These are phyloP conservation scores for Heliconius ismenius DNA, from an alignment of 2,888 invertebrate genomes.

Conservation along the genomic window DNA sequence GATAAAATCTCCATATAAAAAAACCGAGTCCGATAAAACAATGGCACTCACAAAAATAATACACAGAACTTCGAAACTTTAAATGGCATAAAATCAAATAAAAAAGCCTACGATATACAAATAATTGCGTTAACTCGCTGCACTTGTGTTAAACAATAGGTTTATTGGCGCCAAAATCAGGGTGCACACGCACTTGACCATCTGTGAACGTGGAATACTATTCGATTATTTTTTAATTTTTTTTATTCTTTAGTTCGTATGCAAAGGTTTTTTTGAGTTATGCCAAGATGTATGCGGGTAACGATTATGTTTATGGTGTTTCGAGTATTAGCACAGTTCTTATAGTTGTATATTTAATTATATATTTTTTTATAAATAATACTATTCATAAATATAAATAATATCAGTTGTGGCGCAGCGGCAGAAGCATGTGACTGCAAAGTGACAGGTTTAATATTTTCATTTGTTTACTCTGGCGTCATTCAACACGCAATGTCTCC, in stretches of 20 bases:
- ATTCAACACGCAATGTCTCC: too few species aligned
- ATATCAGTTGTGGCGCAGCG: too few species aligned
- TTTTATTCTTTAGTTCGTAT: constrained; percentile 38
- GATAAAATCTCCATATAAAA: constrained; percentile 16
- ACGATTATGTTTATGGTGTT: background rate
- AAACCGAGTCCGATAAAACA: constrained; percentile 20
- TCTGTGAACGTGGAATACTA: constrained; percentile 55
- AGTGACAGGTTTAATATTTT: too few species aligned
- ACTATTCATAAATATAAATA: too few species aligned
- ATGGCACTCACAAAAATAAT: constrained; percentile 33
- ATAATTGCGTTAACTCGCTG: constrained; percentile 68
- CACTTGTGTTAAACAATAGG: constrained; percentile 72
- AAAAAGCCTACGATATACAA: constrained; percentile 60
- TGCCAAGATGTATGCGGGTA: constrained; percentile 30
- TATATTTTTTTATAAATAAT: background rate
- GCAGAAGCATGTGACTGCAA: too few species aligned
- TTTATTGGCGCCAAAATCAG: constrained; percentile 64
- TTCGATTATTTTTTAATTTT: constrained; percentile 41
- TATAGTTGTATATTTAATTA: background rate
- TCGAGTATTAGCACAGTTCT: background rate
- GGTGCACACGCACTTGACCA: constrained; percentile 64
- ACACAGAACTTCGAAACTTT: constrained; percentile 42
- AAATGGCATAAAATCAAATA: constrained; percentile 65
- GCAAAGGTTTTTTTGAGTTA: constrained; percentile 30
- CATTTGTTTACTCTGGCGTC: too few species aligned